These are phyloP conservation scores for Cynodonichthys magdalenae DNA, from an alignment of 2,797 vertebrate genomes.

Conservation along the genomic window DNA sequence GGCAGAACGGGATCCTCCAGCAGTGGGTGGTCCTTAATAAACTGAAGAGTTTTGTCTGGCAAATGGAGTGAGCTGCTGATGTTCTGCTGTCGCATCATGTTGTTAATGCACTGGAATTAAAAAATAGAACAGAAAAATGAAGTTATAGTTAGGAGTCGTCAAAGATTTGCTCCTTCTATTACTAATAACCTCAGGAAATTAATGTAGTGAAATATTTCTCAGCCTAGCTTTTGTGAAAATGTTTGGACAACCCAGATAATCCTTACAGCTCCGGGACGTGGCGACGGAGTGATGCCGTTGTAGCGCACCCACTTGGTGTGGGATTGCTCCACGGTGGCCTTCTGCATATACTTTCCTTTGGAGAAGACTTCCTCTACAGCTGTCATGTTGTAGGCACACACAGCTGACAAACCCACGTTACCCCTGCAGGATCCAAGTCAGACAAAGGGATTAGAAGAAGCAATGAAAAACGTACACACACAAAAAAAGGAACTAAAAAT, in stretches of 20 bases:
- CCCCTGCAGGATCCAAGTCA: slow-evolving; percentile 77
- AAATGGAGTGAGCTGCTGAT: slow-evolving; percentile 89
- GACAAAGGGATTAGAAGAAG: background rate
- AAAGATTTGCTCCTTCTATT: background rate
- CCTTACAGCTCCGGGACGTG: slow-evolving; percentile 94
- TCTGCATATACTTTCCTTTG: slow-evolving; percentile 97
- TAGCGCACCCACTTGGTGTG: slow-evolving; percentile 97
- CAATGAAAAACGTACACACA: too few relatives aligned
- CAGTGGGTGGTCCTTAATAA: slow-evolving; percentile 95
- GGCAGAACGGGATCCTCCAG: slow-evolving; percentile 93
- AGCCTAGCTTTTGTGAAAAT: too few relatives aligned
- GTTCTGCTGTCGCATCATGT: slow-evolving; percentile 84
- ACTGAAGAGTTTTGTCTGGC: slow-evolving; percentile 95
- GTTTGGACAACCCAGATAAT: too few relatives aligned
- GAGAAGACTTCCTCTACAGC: slow-evolving; percentile 91
- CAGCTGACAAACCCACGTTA: slow-evolving; percentile 93
- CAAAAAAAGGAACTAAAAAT: background rate
- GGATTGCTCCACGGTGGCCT: slow-evolving; percentile 92
- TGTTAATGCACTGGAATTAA: slow-evolving; percentile 89
- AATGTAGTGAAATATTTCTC: too few relatives aligned
- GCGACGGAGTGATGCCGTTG: slow-evolving; percentile 87
- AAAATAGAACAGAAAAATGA: background rate
- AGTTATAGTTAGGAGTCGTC: background rate
- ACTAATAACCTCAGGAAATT: too few relatives aligned
- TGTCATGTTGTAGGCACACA: slow-evolving; percentile 91